Evolutionary conservation across 2,888 invertebrate species (phyloP).

Genomic region (Dioctria rufipes): DNA sequence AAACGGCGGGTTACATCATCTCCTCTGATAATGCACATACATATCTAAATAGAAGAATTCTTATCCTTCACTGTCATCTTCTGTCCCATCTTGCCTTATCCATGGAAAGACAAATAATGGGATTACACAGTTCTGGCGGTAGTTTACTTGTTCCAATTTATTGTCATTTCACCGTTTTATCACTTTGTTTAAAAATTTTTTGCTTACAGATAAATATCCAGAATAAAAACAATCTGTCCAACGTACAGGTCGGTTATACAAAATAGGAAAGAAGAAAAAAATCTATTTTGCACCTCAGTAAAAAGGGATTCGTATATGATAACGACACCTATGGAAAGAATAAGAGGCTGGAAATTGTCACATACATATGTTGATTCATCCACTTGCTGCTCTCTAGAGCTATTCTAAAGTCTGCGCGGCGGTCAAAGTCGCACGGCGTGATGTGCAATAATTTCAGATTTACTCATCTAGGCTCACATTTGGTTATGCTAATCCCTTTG

Average conservation of each 20-base stretch:
- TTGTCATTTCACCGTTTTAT: neutral
- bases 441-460: constrained; percentile 43
- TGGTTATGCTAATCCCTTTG: constrained; percentile 38
- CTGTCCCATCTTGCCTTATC: no score
- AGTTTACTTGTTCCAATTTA: neutral
- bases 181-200: neutral
- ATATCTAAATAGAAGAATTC: no score
- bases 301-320: constrained; percentile 16
- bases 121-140: neutral
- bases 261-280: neutral
- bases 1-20: no score
- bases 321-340: neutral
- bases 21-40: no score
- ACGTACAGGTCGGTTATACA: no score
- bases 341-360: neutral
- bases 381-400: neutral
- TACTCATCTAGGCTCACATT: constrained; percentile 29
- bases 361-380: neutral
- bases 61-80: no score
- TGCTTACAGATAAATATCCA: neutral
- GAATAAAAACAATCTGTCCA: neutral
- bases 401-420: constrained; percentile 16
- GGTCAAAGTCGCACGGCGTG: neutral
- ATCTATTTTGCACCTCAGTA: constrained; percentile 22
- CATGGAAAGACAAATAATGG: no score